phyloP scores from a whole-genome alignment of 2,888 invertebrate species.

The Hipparchia sbordonii region DNA sequence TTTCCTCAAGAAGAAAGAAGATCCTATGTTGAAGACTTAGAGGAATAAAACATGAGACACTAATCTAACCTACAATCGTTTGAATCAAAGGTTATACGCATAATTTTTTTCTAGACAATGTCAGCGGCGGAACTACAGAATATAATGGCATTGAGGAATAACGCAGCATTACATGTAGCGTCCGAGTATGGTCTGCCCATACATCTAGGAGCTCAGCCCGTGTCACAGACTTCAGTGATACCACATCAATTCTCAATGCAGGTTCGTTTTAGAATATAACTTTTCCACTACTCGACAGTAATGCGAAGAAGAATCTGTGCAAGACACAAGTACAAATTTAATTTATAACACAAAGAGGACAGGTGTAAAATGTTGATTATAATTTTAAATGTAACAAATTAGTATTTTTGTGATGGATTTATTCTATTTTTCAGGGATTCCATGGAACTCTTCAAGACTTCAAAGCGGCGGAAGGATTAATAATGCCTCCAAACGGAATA shows the following conservation, averaged over 20 bases:
- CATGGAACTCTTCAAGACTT: conserved; percentile 61
- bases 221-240: conserved; percentile 58
- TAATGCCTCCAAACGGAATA: conserved; percentile 69
- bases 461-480: conserved; percentile 63
- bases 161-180: conserved; percentile 72
- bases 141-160: conserved; percentile 65
- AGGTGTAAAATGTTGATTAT: too few species aligned
- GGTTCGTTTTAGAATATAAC: conserved; percentile 45
- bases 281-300: not conserved
- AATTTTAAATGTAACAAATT: too few species aligned
- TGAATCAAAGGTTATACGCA: not conserved
- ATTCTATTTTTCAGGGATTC: conserved; percentile 50
- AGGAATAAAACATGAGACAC: too few species aligned
- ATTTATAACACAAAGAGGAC: too few species aligned
- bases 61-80: not conserved
- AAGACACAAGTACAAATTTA: too few species aligned
- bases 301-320: too few species aligned
- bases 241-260: conserved; percentile 67
- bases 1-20: too few species aligned
- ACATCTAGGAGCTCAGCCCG: conserved; percentile 63
- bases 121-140: conserved; percentile 60
- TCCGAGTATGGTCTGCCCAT: conserved; percentile 70
- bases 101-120: conserved; percentile 20
- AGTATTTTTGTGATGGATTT: too few species aligned
- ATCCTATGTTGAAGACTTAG: too few species aligned